These are phyloP conservation scores for Phasia obesa DNA, from an alignment of 2,888 invertebrate species.

Conservation along the genomic window DNA sequence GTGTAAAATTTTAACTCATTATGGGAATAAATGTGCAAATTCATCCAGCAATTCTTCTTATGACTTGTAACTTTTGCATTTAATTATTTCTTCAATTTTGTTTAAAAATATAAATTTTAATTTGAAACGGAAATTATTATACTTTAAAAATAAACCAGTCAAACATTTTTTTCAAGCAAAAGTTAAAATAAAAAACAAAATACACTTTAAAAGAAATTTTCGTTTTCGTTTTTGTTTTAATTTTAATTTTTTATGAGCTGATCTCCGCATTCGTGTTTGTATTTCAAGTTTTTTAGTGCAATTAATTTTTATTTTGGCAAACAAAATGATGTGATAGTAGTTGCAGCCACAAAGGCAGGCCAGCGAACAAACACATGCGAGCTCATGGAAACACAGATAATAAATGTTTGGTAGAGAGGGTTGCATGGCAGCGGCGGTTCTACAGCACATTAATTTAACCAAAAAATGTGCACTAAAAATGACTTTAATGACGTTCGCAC, in stretches of 20 bases:
- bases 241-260: slow-evolving; percentile 11
- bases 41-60: slow-evolving; percentile 30
- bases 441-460: slow-evolving; percentile 69
- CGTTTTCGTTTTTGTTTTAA: neutral
- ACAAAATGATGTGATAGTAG: slow-evolving; percentile 49
- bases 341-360: slow-evolving; percentile 29
- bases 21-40: slow-evolving; percentile 44
- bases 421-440: slow-evolving; percentile 55
- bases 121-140: slow-evolving; percentile 69
- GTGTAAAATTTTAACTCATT: slow-evolving; percentile 11
- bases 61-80: slow-evolving; percentile 56
- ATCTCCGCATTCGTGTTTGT: slow-evolving; percentile 59
- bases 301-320: slow-evolving; percentile 68
- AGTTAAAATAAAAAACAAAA: slow-evolving; percentile 7
- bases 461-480: slow-evolving; percentile 64
- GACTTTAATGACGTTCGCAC: slow-evolving; percentile 65
- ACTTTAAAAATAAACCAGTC: slow-evolving; percentile 43
- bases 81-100: slow-evolving; percentile 48
- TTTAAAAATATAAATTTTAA: slow-evolving; percentile 52
- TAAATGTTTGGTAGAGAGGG: slow-evolving; percentile 41
- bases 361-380: slow-evolving; percentile 5
- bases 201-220: slow-evolving; percentile 27
- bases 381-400: slow-evolving; percentile 6
- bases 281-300: slow-evolving; percentile 63
- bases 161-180: slow-evolving; percentile 10